Percentiles rank a stretch among this genome's conserved stretches.
Conservation (phyloP, 2,113 vertebrate genomes). For the Paralichthys olivaceus region DNA sequence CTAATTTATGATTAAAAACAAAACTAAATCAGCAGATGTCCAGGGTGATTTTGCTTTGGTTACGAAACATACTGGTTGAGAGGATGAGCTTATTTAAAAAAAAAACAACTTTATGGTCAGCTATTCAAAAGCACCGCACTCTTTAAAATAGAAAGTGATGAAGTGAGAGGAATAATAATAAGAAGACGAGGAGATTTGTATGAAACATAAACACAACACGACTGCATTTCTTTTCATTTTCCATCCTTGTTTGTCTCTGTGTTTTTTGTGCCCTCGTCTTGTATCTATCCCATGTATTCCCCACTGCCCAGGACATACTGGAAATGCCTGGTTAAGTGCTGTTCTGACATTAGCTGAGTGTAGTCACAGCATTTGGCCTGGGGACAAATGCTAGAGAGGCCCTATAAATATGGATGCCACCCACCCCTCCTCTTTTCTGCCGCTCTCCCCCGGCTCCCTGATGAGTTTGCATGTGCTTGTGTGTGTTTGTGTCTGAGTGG, state of each 20-base stretch:
- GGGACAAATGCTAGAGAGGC: slow-evolving; percentile 78
- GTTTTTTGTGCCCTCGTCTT: slow-evolving; percentile 35
- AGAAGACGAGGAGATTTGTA: not conserved
- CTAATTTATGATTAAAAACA: not conserved
- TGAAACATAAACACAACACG: not conserved
- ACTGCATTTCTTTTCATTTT: slow-evolving; percentile 21
- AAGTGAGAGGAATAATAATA: not conserved
- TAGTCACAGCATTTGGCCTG: slow-evolving; percentile 81
- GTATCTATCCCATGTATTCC: slow-evolving; percentile 68
- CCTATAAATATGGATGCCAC: slow-evolving; percentile 82
- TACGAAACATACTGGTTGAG: not conserved
- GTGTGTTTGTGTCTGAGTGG: slow-evolving; percentile 50
- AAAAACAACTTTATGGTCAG: too few relatives aligned
- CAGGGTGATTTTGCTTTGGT: not conserved
- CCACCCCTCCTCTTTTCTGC: slow-evolving; percentile 49
- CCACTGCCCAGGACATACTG: slow-evolving; percentile 70
- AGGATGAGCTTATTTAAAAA: not conserved
- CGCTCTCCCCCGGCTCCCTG: slow-evolving; percentile 56
- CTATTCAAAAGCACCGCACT: not conserved
- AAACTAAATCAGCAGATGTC: too few relatives aligned
- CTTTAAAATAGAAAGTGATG: not conserved
- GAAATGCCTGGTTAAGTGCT: slow-evolving; percentile 82
- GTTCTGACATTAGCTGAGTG: slow-evolving; percentile 80
- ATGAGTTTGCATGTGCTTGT: slow-evolving; percentile 67
- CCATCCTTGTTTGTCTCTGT: slow-evolving; percentile 27